Conservation (phyloP, 1,140 invertebrate species). For the Ceratosolen solmsi region DNA sequence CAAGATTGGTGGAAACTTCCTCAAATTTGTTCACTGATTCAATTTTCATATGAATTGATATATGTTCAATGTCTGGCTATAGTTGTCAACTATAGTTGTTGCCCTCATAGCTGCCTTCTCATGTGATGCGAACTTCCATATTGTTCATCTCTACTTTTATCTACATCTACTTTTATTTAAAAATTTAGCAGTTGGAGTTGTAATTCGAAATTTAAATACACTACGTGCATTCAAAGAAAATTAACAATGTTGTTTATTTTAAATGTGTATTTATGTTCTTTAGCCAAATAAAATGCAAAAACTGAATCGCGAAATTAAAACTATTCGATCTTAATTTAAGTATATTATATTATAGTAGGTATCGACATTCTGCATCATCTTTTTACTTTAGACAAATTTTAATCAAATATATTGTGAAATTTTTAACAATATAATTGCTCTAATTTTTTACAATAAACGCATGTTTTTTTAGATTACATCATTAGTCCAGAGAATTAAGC, state of each 20-base stretch:
- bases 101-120: not conserved
- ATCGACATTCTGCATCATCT: not conserved
- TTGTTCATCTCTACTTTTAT: not conserved
- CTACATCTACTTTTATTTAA: slow-evolving; percentile 2
- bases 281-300: too few relatives aligned
- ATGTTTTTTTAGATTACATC: too few relatives aligned
- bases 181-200: not conserved
- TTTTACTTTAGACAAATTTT: too few relatives aligned
- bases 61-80: not conserved
- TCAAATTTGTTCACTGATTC: not conserved
- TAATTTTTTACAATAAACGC: too few relatives aligned
- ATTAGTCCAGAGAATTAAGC: too few relatives aligned
- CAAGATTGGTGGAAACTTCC: too few relatives aligned
- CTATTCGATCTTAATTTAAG: not conserved
- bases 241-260: too few relatives aligned
- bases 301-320: not conserved
- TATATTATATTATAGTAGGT: too few relatives aligned
- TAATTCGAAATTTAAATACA: not conserved
- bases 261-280: too few relatives aligned
- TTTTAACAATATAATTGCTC: too few relatives aligned
- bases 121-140: not conserved
- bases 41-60: not conserved
- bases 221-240: not conserved
- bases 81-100: not conserved
- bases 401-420: too few relatives aligned